These are phyloP conservation scores for Bombus balteatus DNA, from an alignment of 1,140 invertebrate genomes.

Conservation along the genomic window DNA sequence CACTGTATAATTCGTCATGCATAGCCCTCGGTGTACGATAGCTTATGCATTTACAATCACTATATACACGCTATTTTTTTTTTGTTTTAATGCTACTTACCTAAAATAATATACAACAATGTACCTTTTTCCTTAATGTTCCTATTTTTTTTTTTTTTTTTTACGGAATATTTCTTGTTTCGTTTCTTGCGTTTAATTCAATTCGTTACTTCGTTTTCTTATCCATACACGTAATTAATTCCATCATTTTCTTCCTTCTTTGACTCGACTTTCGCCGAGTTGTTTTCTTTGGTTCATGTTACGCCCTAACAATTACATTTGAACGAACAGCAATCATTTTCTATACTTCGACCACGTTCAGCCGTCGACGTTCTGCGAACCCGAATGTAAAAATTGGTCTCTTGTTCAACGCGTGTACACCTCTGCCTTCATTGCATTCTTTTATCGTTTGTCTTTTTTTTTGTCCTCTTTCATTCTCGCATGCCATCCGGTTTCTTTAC, in stretches of 20 bases:
- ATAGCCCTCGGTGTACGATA: slow-evolving; percentile 63
- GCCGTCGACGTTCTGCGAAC: slow-evolving; percentile 1
- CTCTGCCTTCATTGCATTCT: not conserved
- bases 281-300: not conserved
- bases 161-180: not conserved
- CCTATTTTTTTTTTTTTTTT: not conserved
- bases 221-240: not conserved
- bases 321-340: not conserved
- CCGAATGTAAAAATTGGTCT: slow-evolving; percentile 51
- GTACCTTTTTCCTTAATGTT: slow-evolving; percentile 47
- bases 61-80: slow-evolving; percentile 77
- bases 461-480: too few relatives aligned
- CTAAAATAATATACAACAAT: slow-evolving; percentile 76
- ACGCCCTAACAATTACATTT: not conserved
- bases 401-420: slow-evolving; percentile 43
- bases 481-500: slow-evolving; percentile 45
- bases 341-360: not conserved
- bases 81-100: slow-evolving; percentile 67
- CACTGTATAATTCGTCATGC: slow-evolving; percentile 75
- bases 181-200: not conserved
- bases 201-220: not conserved
- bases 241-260: not conserved
- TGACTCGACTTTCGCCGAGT: not conserved
- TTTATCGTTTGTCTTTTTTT: not conserved
- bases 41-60: slow-evolving; percentile 75